phyloP scores from a whole-genome alignment of 2,113 vertebrate species.

The Entosphenus tridentatus region DNA sequence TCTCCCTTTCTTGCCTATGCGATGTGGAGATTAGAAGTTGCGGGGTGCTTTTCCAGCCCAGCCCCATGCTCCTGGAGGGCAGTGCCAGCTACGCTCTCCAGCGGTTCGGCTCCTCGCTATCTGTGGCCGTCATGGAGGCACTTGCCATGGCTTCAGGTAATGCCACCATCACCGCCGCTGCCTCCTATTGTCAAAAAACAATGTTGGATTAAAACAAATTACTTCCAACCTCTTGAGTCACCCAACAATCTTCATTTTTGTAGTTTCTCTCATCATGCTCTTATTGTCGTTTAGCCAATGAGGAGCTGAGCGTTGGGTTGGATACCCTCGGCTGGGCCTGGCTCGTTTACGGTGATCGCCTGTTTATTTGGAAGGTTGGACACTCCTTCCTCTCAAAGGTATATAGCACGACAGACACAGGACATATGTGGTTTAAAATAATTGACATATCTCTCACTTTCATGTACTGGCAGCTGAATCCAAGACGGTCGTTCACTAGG shows the following conservation, averaged over 20 bases:
- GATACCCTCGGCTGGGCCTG: slow-evolving; percentile 72
- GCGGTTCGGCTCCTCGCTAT: slow-evolving; percentile 62
- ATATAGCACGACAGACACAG: slow-evolving; percentile 8
- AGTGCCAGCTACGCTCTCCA: slow-evolving; percentile 54
- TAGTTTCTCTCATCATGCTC: neutral
- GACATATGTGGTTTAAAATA: no score
- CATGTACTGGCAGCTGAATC: no score
- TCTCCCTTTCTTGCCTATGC: slow-evolving; percentile 13
- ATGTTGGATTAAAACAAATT: neutral
- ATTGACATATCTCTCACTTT: no score
- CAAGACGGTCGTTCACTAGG: no score
- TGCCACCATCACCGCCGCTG: neutral
- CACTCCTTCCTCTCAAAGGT: slow-evolving; percentile 66
- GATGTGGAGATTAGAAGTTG: no score
- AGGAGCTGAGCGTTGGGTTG: slow-evolving; percentile 47
- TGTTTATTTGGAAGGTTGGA: slow-evolving; percentile 80
- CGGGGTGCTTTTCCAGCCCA: slow-evolving; percentile 17
- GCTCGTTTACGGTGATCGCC: slow-evolving; percentile 51
- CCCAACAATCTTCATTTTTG: neutral
- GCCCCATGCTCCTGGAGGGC: slow-evolving; percentile 32
- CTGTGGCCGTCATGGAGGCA: slow-evolving; percentile 84
- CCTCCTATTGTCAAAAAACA: neutral
- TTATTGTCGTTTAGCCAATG: slow-evolving; percentile 27
- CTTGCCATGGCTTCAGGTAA: slow-evolving; percentile 50
- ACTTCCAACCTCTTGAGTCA: slow-evolving; percentile 1